These are phyloP conservation scores for Phorcus lineatus DNA, from an alignment of 2,888 invertebrate genomes.

Conservation along the genomic window DNA sequence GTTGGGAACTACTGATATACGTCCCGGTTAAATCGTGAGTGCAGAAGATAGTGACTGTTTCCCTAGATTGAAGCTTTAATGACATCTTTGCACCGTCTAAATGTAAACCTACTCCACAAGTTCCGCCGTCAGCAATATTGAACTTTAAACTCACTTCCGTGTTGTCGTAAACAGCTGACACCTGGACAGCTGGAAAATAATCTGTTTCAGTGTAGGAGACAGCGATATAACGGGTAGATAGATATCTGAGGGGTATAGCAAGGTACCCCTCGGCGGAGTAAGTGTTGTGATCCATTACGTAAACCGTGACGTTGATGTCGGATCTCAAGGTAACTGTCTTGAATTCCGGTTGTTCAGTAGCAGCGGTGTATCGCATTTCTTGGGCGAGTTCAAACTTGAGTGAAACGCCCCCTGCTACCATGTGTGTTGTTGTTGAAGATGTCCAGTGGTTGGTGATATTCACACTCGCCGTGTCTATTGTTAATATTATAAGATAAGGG, in stretches of 20 bases:
- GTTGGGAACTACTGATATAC: not conserved
- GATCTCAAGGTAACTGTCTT: constrained; percentile 13
- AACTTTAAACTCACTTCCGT: not conserved
- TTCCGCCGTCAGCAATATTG: not conserved
- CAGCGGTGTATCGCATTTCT: not conserved
- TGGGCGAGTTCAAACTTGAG: not conserved
- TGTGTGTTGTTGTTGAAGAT: not conserved
- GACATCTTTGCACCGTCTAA: not conserved
- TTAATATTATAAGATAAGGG: not conserved
- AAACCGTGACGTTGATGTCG: not conserved
- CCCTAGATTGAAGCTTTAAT: not conserved
- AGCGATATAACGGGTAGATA: not conserved
- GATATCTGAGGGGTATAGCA: constrained; percentile 3
- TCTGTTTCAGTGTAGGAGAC: not conserved
- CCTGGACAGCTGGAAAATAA: not conserved
- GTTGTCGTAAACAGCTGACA: not conserved
- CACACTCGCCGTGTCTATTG: not conserved
- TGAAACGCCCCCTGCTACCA: not conserved
- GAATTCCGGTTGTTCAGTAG: not conserved
- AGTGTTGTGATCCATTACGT: not conserved
- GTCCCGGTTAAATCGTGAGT: constrained; percentile 1
- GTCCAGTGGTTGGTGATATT: not conserved
- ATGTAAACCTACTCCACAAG: not conserved
- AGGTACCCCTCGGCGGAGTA: constrained; percentile 22
- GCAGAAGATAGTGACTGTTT: constrained; percentile 6